Percentiles rank a stretch among this genome's conserved stretches.
Evolutionary conservation across 2,888 invertebrate genomes (phyloP).

Genomic region (Tetragonisca angustula): DNA sequence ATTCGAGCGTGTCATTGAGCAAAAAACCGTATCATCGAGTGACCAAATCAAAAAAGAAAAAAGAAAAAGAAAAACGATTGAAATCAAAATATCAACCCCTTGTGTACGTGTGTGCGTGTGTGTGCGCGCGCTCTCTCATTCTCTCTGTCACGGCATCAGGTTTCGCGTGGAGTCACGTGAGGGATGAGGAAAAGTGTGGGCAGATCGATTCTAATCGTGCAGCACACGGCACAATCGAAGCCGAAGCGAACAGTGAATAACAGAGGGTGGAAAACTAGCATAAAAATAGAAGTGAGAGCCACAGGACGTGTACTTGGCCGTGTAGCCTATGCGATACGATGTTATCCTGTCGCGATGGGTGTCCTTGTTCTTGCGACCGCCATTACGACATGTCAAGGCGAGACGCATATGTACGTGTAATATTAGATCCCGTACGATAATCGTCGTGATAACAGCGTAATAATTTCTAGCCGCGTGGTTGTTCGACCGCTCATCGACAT

Average conservation of each 20-base stretch:
- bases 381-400: slow-evolving; percentile 76
- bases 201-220: slow-evolving; percentile 65
- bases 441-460: slow-evolving; percentile 44
- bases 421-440: slow-evolving; percentile 67
- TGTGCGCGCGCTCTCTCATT: background rate
- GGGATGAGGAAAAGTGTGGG: slow-evolving; percentile 46
- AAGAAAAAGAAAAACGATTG: background rate
- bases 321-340: slow-evolving; percentile 69
- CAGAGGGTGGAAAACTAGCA: slow-evolving; percentile 42
- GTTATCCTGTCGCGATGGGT: slow-evolving; percentile 71
- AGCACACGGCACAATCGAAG: slow-evolving; percentile 59
- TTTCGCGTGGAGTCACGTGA: slow-evolving; percentile 48
- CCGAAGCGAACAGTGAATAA: slow-evolving; percentile 46
- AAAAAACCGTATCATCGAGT: background rate
- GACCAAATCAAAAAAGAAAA: background rate
- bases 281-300: slow-evolving; percentile 66
- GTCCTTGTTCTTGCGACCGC: slow-evolving; percentile 76
- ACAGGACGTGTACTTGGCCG: slow-evolving; percentile 70
- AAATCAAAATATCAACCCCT: background rate
- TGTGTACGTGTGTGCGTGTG: background rate
- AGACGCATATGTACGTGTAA: slow-evolving; percentile 66
- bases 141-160: slow-evolving; percentile 38
- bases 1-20: background rate
- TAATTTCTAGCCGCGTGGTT: slow-evolving; percentile 21
- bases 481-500: slow-evolving; percentile 4